Conservation (phyloP, 2,888 invertebrate species). For the Sinelater perroti region DNA sequence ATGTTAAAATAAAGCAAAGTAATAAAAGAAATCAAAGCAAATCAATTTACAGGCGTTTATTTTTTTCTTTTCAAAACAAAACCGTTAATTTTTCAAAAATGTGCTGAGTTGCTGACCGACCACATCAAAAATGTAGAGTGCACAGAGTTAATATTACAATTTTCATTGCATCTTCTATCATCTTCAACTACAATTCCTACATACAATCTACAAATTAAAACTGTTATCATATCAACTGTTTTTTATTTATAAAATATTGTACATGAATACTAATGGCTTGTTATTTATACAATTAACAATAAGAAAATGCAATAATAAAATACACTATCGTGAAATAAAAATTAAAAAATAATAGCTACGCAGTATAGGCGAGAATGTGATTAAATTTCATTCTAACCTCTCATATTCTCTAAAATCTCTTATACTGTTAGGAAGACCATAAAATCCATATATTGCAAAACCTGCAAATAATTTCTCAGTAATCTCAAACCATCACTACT, state of each 20-base stretch:
- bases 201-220: no score
- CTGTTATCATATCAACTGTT: no score
- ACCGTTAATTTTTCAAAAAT: no score
- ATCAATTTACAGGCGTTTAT: no score
- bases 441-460: constrained; percentile 74
- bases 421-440: constrained; percentile 68
- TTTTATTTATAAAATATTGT: constrained; percentile 10
- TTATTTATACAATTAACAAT: not conserved
- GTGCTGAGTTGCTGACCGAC: no score
- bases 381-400: constrained; percentile 51
- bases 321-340: constrained; percentile 9
- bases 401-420: constrained; percentile 56
- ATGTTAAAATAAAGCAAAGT: no score
- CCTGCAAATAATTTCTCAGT: constrained; percentile 62
- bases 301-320: constrained; percentile 6
- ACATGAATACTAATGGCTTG: not conserved
- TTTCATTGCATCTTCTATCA: no score
- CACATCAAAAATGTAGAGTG: no score
- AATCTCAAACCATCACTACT: constrained; percentile 1
- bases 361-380: not conserved
- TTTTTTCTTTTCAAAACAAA: no score
- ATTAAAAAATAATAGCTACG: constrained; percentile 2
- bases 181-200: no score
- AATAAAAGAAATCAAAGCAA: no score
- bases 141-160: no score